Conservation (phyloP, 2,797 vertebrate species). For the Pseudochirops cupreus region DNA sequence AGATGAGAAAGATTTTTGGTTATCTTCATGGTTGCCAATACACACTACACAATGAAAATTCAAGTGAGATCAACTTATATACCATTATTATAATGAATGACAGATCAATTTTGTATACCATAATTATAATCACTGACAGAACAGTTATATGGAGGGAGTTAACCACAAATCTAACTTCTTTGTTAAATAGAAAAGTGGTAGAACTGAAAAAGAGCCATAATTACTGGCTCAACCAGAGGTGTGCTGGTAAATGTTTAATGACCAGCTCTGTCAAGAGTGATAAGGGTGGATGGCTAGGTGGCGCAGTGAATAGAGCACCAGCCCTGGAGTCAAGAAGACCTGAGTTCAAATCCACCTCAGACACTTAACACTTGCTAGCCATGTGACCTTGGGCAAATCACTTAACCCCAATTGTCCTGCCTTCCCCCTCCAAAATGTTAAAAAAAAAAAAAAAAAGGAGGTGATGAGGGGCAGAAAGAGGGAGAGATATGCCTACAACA, state of each 20-base stretch:
- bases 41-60: neutral
- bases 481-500: neutral
- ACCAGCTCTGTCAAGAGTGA: no score
- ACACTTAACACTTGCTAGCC: no score
- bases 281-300: no score
- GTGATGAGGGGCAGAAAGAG: neutral
- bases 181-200: neutral
- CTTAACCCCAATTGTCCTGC: no score
- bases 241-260: neutral
- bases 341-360: no score
- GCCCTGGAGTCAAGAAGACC: no score
- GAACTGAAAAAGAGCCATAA: neutral
- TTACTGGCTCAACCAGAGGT: neutral
- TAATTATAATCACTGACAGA: neutral
- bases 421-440: no score
- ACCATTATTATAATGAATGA: neutral
- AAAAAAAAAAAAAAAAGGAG: no score
- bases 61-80: neutral
- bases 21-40: neutral
- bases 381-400: no score
- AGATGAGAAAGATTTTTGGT: neutral
- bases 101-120: neutral
- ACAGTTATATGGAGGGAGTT: neutral
- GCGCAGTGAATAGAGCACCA: no score
- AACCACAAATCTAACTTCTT: neutral